These are phyloP conservation scores for Cranoglanis bouderius DNA, from an alignment of 2,113 vertebrate genomes.

Conservation along the genomic window DNA sequence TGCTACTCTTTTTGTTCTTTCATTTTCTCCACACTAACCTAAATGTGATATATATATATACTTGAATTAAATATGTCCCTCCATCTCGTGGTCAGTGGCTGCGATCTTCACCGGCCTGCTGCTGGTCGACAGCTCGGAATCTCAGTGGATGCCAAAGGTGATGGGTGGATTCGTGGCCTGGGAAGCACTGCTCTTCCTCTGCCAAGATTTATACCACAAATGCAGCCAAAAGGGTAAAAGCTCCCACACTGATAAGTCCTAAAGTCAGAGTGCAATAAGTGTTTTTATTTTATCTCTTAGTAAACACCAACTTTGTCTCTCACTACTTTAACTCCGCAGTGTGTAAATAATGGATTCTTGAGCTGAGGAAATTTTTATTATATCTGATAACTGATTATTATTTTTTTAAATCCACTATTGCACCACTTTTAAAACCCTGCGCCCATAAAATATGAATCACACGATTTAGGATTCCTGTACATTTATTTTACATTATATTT, in stretches of 20 bases:
- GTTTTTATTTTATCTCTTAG: not conserved
- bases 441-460: not conserved
- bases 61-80: not conserved
- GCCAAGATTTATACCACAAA: conserved; percentile 58
- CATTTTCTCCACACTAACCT: not conserved
- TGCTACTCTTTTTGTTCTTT: not conserved
- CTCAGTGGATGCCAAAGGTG: conserved; percentile 70
- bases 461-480: no score
- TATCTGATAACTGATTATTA: not conserved
- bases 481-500: not conserved
- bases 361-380: not conserved
- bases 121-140: conserved; percentile 46
- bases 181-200: conserved; percentile 65
- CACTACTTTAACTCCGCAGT: not conserved
- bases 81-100: conserved; percentile 60
- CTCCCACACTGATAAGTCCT: not conserved
- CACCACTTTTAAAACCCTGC: not conserved
- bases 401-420: not conserved
- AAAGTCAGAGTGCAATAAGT: not conserved
- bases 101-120: conserved; percentile 74
- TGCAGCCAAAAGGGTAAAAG: conserved; percentile 49
- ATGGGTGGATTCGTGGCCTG: conserved; percentile 76
- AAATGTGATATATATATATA: not conserved
- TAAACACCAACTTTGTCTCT: not conserved
- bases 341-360: not conserved